These are phyloP conservation scores for Merops nubicus DNA, from an alignment of 2,113 vertebrate species.

Conservation along the genomic window DNA sequence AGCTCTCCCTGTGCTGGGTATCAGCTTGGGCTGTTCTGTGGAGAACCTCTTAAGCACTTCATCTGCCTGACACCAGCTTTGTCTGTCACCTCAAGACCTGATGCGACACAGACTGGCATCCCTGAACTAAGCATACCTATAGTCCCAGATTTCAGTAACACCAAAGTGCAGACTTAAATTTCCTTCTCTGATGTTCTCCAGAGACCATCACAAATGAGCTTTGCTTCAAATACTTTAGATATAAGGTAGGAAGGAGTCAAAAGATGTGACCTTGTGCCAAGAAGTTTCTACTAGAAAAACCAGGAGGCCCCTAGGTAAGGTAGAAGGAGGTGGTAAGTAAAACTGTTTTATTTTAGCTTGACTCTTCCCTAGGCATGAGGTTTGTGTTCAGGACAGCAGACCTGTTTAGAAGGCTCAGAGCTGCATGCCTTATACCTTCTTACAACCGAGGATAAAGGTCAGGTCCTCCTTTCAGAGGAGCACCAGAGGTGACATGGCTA, in stretches of 20 bases:
- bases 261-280: background rate
- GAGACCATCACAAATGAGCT: background rate
- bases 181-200: background rate
- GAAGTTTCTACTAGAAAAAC: background rate
- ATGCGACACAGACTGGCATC: background rate
- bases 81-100: background rate
- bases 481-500: background rate
- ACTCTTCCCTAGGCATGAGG: background rate
- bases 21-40: background rate
- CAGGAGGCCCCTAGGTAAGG: background rate
- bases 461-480: background rate
- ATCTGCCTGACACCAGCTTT: background rate
- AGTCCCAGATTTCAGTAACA: background rate
- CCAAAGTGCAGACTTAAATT: background rate
- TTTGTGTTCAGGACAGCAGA: background rate
- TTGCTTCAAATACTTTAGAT: background rate
- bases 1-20: background rate
- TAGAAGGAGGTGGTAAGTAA: background rate
- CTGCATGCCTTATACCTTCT: background rate
- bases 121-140: background rate
- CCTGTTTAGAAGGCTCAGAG: background rate
- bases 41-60: background rate
- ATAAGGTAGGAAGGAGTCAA: background rate
- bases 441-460: background rate
- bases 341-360: background rate